Evolutionary conservation across 1,140 invertebrate genomes (phyloP).

Genomic region (Diuraphis noxia): DNA sequence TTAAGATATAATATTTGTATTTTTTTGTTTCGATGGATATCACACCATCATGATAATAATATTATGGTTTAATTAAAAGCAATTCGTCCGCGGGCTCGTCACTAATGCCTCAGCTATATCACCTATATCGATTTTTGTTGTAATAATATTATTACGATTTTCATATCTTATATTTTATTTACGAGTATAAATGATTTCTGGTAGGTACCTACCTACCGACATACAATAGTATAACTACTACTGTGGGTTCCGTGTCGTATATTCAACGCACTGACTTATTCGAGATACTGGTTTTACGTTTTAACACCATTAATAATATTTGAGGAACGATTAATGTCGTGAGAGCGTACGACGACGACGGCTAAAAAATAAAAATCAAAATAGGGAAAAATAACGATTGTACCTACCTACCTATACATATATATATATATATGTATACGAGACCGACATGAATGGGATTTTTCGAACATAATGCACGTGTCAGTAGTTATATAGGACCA

Average conservation of each 20-base stretch:
- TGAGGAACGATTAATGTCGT: slow-evolving; percentile 24
- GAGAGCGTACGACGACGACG: neutral
- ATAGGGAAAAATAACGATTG: slow-evolving; percentile 5
- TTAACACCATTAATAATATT: slow-evolving; percentile 16
- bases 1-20: neutral
- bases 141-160: neutral
- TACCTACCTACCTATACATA: no score
- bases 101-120: neutral
- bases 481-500: neutral
- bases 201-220: neutral
- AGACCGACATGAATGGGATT: neutral
- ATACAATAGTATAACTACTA: neutral
- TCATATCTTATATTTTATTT: neutral
- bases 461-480: slow-evolving; percentile 15
- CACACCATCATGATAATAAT: no score
- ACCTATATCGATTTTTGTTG: neutral
- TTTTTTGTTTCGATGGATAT: neutral
- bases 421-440: neutral
- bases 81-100: neutral
- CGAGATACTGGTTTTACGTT: neutral
- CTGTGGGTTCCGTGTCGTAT: neutral
- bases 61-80: neutral
- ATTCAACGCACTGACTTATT: neutral
- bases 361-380: neutral
- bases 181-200: neutral